phyloP scores from a whole-genome alignment of 2,113 vertebrate species.

The Macrotus californicus region DNA sequence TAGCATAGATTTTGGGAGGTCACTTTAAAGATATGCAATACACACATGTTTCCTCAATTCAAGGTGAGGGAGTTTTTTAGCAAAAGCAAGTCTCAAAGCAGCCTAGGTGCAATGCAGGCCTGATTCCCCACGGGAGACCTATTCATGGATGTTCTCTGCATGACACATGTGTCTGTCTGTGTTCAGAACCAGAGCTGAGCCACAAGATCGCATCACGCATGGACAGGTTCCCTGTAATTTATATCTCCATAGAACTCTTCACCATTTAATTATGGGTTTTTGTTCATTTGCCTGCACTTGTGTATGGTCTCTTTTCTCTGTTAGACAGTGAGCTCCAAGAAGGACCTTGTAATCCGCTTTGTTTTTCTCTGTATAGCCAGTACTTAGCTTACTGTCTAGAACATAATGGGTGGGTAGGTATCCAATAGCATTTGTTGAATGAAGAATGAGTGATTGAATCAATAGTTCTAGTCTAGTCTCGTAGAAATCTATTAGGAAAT shows the following conservation, averaged over 20 bases:
- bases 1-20: too few species aligned
- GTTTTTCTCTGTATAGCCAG: background rate
- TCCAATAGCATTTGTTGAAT: background rate
- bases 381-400: background rate
- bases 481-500: background rate
- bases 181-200: too few species aligned
- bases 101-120: too few species aligned
- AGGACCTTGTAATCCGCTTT: background rate
- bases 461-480: background rate
- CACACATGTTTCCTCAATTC: too few species aligned
- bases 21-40: too few species aligned
- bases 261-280: background rate
- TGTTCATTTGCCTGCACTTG: background rate
- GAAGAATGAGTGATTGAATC: background rate
- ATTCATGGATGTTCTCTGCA: too few species aligned
- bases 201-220: too few species aligned
- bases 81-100: too few species aligned
- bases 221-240: too few species aligned
- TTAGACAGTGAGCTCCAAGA: background rate
- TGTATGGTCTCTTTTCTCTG: background rate
- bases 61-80: too few species aligned
- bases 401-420: background rate
- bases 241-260: background rate
- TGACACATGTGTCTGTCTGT: too few species aligned
- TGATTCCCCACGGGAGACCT: too few species aligned